Percentiles rank a stretch among this genome's conserved stretches.
phyloP scores from a whole-genome alignment of 2,888 invertebrate species.

The Agrypnus murinus region DNA sequence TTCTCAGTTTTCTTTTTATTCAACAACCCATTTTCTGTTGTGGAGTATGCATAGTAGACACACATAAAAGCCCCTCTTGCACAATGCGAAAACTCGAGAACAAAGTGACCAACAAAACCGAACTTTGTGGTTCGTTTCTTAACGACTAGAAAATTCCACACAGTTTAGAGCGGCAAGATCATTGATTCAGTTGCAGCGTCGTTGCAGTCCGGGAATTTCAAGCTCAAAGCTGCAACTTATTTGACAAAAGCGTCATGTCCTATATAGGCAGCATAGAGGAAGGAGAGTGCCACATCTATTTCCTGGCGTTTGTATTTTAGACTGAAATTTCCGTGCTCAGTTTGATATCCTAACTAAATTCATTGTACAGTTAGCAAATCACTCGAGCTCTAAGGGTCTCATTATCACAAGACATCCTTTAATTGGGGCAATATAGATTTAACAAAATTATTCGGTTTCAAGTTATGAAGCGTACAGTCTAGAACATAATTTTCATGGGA shows the following conservation, averaged over 20 bases:
- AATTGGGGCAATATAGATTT: not conserved
- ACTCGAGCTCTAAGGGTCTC: conserved; percentile 16
- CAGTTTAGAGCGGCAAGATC: conserved; percentile 4
- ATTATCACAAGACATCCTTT: conserved; percentile 9
- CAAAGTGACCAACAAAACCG: conserved; percentile 24
- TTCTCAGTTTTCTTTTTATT: conserved; percentile 1
- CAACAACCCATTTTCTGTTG: conserved; percentile 11
- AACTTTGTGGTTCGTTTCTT: conserved; percentile 15
- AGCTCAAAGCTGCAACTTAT: conserved; percentile 13
- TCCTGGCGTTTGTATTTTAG: not conserved
- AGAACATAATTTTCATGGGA: too few relatives aligned
- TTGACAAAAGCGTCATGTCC: conserved; percentile 1
- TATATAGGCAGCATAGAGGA: not conserved
- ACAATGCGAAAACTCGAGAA: not conserved
- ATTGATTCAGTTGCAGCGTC: conserved; percentile 19
- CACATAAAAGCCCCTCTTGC: not conserved
- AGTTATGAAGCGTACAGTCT: too few relatives aligned
- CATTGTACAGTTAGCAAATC: conserved; percentile 16
- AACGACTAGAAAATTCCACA: conserved; percentile 8
- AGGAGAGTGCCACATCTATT: not conserved
- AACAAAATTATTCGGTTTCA: not conserved
- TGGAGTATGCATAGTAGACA: conserved; percentile 6
- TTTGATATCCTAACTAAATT: conserved; percentile 26
- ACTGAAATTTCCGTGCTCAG: conserved; percentile 18
- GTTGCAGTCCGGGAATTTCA: conserved; percentile 1